A percentile compares a stretch with the other conserved stretches of the same genome.
These are phyloP conservation scores for Drosophila barbarae DNA, from an alignment of 2,888 invertebrate genomes.

Conservation along the genomic window DNA sequence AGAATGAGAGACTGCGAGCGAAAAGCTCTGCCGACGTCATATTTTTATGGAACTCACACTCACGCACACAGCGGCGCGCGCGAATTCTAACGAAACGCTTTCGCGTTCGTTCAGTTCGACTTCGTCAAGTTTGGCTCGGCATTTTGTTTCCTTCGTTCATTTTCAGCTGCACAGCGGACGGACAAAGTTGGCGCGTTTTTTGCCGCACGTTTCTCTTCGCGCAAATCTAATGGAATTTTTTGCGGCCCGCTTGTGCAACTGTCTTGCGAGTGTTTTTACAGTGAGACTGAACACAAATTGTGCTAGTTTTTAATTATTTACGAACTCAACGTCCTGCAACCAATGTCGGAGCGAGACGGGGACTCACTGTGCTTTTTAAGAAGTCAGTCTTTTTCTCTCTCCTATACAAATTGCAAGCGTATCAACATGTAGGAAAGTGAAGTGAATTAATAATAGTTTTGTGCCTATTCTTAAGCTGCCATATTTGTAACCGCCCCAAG, in stretches of 20 bases:
- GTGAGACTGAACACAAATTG: constrained; percentile 31
- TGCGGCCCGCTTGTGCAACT: constrained; percentile 48
- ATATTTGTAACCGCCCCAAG: constrained; percentile 44
- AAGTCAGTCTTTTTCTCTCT: constrained; percentile 81
- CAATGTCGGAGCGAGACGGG: constrained; percentile 81
- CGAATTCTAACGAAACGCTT: constrained; percentile 66
- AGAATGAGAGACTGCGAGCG: constrained; percentile 30
- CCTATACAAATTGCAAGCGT: constrained; percentile 80
- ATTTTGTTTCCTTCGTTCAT: constrained; percentile 68
- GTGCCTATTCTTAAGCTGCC: constrained; percentile 58
- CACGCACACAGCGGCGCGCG: constrained; percentile 24
- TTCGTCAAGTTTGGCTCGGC: constrained; percentile 52
- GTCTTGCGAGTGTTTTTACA: constrained; percentile 61
- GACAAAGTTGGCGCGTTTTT: constrained; percentile 71
- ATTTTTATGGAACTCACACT: constrained; percentile 64
- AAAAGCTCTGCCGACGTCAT: constrained; percentile 68
- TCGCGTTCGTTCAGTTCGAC: constrained; percentile 56
- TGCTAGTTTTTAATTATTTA: constrained; percentile 29
- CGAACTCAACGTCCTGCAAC: constrained; percentile 78
- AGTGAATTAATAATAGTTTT: constrained; percentile 29
- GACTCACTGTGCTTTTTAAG: constrained; percentile 79
- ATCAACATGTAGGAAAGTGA: constrained; percentile 69
- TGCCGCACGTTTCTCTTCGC: constrained; percentile 28
- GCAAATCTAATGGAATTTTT: constrained; percentile 74
- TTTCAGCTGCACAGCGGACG: constrained; percentile 75